These are phyloP conservation scores for Drosophila nr. fundita DNA, from an alignment of 2,888 invertebrate genomes.

Conservation along the genomic window DNA sequence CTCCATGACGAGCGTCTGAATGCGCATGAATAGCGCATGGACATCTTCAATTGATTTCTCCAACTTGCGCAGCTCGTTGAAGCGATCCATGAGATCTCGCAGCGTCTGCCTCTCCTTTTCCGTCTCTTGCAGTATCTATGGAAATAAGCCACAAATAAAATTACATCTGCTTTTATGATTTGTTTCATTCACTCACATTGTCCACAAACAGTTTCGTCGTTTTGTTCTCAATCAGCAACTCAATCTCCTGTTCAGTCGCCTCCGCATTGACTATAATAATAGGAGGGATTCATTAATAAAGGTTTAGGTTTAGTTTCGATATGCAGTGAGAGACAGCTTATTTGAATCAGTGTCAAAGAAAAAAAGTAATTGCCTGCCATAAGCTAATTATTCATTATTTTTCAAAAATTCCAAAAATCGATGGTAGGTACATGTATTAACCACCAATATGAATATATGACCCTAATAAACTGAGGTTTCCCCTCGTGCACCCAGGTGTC, in stretches of 20 bases:
- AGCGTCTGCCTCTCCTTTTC: constrained; percentile 83
- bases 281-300: not conserved
- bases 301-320: not conserved
- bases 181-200: constrained; percentile 80
- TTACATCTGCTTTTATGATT: not conserved
- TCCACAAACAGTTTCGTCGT: constrained; percentile 84
- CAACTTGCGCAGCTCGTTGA: constrained; percentile 83
- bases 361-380: too few relatives aligned
- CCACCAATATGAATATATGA: too few relatives aligned
- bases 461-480: too few relatives aligned
- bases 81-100: constrained; percentile 84
- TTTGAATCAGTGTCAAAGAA: too few relatives aligned
- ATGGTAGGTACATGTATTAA: too few relatives aligned
- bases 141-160: not conserved
- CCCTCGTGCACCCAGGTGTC: too few relatives aligned
- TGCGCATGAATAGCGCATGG: constrained; percentile 84
- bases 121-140: constrained; percentile 84
- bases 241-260: constrained; percentile 84
- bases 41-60: constrained; percentile 85
- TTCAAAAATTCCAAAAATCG: too few relatives aligned
- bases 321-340: too few relatives aligned
- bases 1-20: constrained; percentile 84
- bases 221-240: constrained; percentile 84
- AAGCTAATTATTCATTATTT: too few relatives aligned
- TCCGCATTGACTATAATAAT: constrained; percentile 80